Base-by-base conservation (phyloP, 2,888 invertebrate genomes). In the Abrostola tripartita region DNA sequence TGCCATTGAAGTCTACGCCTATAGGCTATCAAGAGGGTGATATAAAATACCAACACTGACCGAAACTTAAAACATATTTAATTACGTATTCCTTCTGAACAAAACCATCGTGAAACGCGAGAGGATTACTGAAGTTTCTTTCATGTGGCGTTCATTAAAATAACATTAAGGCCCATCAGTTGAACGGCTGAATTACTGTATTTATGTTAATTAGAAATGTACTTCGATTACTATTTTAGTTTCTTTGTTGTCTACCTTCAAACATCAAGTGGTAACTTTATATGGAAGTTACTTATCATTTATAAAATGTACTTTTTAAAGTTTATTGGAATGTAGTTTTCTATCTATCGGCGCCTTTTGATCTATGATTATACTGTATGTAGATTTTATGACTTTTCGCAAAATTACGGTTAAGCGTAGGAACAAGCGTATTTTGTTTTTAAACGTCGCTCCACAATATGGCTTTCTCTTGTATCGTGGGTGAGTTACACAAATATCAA, bases 111-210 rank as follows among this genome's bases (percentile, higher is more conserved):
- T n/a, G 52, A 68, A 60, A 71, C 63, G 58, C 54, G 55, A 62
- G 41, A 60, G 56, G 50, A 65, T 59, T 65, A 64, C 10, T 35
- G 36, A 41, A 57, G 10, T 37, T 44, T 38, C 35, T 58, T 49
- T 66, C 47, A 56, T 61, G 75, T 50, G 49, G 42, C 54, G 35
- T n/a, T 56, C 69, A 72, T 72, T 72, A 74, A 69, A 74, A 74
- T 57, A 74, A 50, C 71, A 72, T 72, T 72, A 69, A 50, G 55
- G 49, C 9, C 44, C 24, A 54, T 74, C 65, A 60, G 54, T 37
- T 37, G 14, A 24, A 36, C 44, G 36, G 8, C 42, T 36, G 11
- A 56, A 54, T 68, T 60, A 52, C 65, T 37, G 52, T 65, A 66
- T 56, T 58, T 62, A 56, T 62, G 44, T 49, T 61, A 67, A 54